Evolutionary conservation across 2,113 vertebrate genomes (phyloP).

Genomic region (Syngnathus typhle): DNA sequence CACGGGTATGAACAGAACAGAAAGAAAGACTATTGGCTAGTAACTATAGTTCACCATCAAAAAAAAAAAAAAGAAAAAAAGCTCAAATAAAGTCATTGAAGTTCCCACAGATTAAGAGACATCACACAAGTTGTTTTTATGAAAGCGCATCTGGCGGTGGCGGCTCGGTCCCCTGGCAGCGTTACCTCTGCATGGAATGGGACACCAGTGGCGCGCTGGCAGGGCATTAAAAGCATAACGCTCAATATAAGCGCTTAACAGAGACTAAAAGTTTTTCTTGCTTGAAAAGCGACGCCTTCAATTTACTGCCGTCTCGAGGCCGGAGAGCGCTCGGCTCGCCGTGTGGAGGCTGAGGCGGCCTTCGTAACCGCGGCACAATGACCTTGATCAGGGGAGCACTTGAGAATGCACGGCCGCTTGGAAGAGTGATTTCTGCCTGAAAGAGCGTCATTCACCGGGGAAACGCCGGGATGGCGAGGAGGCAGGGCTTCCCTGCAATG

Average conservation of each 20-base stretch:
- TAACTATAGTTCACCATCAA: neutral
- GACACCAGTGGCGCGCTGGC: constrained; percentile 20
- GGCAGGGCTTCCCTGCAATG: constrained; percentile 47
- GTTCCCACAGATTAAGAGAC: neutral
- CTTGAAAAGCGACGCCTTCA: constrained; percentile 49
- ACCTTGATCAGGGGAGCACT: constrained; percentile 59
- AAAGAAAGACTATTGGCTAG: too few species aligned
- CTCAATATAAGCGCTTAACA: constrained; percentile 30
- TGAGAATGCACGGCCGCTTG: constrained; percentile 47
- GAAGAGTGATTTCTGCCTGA: constrained; percentile 54
- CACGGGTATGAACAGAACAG: neutral
- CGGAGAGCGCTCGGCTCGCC: constrained; percentile 36
- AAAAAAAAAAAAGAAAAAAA: constrained; percentile 2
- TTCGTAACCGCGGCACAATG: constrained; percentile 54
- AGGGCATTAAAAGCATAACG: constrained; percentile 17
- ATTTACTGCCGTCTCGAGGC: constrained; percentile 49
- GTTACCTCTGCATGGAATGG: constrained; percentile 17
- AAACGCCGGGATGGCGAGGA: constrained; percentile 39
- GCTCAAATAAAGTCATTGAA: constrained; percentile 2
- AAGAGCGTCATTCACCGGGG: constrained; percentile 44
- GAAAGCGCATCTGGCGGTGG: constrained; percentile 15
- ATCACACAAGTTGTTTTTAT: constrained; percentile 8
- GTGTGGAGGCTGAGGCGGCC: constrained; percentile 42
- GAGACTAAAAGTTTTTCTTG: constrained; percentile 39
- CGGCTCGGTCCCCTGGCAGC: constrained; percentile 24